phyloP scores from a whole-genome alignment of 2,797 vertebrate genomes.

The Mus spretus region DNA sequence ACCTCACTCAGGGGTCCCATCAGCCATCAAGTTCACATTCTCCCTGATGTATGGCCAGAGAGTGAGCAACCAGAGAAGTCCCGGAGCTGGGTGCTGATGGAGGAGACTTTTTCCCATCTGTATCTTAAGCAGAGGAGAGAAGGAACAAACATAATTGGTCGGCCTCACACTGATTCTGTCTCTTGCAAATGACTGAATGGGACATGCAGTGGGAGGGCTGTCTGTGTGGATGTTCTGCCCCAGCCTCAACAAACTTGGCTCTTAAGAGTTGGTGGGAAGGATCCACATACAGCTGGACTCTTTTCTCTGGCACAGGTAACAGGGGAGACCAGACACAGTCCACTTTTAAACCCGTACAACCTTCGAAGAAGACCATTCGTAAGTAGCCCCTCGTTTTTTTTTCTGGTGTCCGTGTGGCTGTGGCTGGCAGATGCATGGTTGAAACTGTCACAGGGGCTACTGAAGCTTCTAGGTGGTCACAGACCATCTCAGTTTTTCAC shows the following conservation, averaged over 20 bases:
- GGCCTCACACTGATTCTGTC: background rate
- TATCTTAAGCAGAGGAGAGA: background rate
- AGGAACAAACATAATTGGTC: background rate
- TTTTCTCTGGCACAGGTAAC: slow-evolving; percentile 63
- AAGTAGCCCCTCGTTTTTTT: background rate
- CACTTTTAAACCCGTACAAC: background rate
- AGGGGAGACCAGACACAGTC: background rate
- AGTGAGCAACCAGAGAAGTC: background rate
- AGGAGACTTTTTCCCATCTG: background rate
- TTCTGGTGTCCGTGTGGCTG: rapidly evolving
- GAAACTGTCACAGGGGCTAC: background rate
- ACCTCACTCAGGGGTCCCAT: background rate
- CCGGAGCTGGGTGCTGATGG: background rate
- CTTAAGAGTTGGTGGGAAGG: background rate
- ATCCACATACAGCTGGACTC: background rate
- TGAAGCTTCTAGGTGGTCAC: too few species aligned
- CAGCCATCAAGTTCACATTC: background rate
- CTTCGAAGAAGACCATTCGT: slow-evolving; percentile 17
- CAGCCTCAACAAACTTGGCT: background rate
- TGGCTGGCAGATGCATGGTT: background rate
- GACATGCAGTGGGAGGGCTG: background rate
- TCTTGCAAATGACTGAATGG: background rate
- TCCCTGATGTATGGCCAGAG: background rate
- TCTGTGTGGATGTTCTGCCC: background rate
- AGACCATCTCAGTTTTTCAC: background rate